A percentile compares a stretch with the other conserved stretches of the same genome.
These are phyloP conservation scores for Gymnosoma rotundatum DNA, from an alignment of 2,888 invertebrate genomes.

Conservation along the genomic window DNA sequence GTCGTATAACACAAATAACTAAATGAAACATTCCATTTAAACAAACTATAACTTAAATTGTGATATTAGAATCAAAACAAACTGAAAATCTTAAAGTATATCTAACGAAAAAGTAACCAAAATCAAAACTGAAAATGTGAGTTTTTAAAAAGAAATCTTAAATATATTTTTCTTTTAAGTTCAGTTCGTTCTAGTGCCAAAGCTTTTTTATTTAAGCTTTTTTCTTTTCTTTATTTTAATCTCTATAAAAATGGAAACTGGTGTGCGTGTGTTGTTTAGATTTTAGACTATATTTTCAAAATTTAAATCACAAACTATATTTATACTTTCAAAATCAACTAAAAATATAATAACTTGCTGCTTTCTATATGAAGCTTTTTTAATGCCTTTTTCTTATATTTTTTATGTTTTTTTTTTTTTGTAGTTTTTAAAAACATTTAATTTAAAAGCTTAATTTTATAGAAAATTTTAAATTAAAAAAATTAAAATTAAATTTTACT, in stretches of 20 bases:
- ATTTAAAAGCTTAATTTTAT: neutral
- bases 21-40: slow-evolving; percentile 59
- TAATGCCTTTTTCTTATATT: slow-evolving; percentile 30
- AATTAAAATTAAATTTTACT: neutral
- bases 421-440: neutral
- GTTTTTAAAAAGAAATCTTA: slow-evolving; percentile 35
- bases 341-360: slow-evolving; percentile 67
- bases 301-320: slow-evolving; percentile 24
- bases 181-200: slow-evolving; percentile 46
- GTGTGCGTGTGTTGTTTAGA: slow-evolving; percentile 66
- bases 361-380: slow-evolving; percentile 67
- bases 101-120: slow-evolving; percentile 31
- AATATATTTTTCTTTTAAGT: slow-evolving; percentile 38
- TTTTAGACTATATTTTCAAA: slow-evolving; percentile 11
- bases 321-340: slow-evolving; percentile 20
- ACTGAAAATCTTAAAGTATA: slow-evolving; percentile 42
- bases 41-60: slow-evolving; percentile 63
- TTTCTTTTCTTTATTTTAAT: slow-evolving; percentile 30
- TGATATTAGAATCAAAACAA: slow-evolving; percentile 66
- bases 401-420: neutral
- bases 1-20: neutral
- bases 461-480: neutral
- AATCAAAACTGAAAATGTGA: slow-evolving; percentile 58
- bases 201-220: slow-evolving; percentile 62
- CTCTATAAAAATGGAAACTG: slow-evolving; percentile 39